Conservation (phyloP, 2,888 invertebrate species). For the Pardosa pseudoannulata region DNA sequence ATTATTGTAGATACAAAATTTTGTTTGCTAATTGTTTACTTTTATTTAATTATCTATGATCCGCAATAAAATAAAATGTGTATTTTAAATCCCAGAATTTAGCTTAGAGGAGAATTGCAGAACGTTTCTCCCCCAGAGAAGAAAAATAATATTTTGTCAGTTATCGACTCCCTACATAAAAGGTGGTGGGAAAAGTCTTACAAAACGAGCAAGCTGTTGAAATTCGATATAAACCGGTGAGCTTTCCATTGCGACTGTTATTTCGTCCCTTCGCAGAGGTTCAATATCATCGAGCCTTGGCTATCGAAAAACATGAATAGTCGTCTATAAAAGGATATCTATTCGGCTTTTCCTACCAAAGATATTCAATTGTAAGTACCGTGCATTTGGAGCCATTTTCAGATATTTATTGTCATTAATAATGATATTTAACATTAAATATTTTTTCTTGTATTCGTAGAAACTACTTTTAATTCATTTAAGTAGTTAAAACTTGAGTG, state of each 20-base stretch:
- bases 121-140: too few relatives aligned
- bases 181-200: not conserved
- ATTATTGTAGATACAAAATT: too few relatives aligned
- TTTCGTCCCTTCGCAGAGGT: not conserved
- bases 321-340: not conserved
- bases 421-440: not conserved
- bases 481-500: too few relatives aligned
- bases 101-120: too few relatives aligned
- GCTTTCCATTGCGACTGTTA: not conserved
- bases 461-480: too few relatives aligned
- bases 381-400: not conserved
- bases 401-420: not conserved
- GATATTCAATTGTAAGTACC: not conserved
- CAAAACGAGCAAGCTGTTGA: constrained; percentile 11
- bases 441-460: too few relatives aligned
- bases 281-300: not conserved
- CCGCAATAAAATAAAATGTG: too few relatives aligned
- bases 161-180: not conserved
- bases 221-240: not conserved
- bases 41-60: too few relatives aligned
- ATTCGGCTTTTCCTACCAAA: not conserved
- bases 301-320: not conserved
- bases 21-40: too few relatives aligned
- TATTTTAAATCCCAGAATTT: too few relatives aligned
- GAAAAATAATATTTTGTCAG: too few relatives aligned